Evolutionary conservation across 2,888 invertebrate genomes (phyloP).

Genomic region (Thereva nobilitata): DNA sequence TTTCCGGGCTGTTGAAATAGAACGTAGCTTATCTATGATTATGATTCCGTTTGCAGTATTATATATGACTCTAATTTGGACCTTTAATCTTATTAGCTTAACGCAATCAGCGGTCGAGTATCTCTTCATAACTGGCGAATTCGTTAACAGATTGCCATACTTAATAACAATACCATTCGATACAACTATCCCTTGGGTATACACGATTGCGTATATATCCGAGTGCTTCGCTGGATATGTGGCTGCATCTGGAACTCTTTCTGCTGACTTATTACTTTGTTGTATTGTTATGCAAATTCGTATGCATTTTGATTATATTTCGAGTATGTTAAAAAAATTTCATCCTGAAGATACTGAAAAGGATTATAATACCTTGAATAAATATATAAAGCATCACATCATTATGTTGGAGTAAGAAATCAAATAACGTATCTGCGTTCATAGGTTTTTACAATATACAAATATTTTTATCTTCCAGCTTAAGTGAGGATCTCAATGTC

Average conservation of each 20-base stretch:
- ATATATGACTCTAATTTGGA: constrained; percentile 50
- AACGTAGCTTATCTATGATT: constrained; percentile 45
- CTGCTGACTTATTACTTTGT: constrained; percentile 51
- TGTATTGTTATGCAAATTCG: constrained; percentile 50
- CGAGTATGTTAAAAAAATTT: constrained; percentile 43
- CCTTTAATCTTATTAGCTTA: constrained; percentile 49
- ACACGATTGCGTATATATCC: constrained; percentile 47
- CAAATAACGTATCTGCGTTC: too few species aligned
- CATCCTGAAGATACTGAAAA: constrained; percentile 37
- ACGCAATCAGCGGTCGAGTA: constrained; percentile 33
- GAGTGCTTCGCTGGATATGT: constrained; percentile 49
- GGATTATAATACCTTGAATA: constrained; percentile 45
- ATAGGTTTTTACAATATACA: not conserved
- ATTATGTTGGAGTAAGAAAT: constrained; percentile 44
- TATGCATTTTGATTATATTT: constrained; percentile 52
- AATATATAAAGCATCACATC: constrained; percentile 48
- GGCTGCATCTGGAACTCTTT: constrained; percentile 49
- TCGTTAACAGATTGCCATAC: constrained; percentile 37
- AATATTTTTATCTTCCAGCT: constrained; percentile 35
- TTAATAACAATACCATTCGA: constrained; percentile 43
- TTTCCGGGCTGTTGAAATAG: constrained; percentile 36
- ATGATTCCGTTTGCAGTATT: constrained; percentile 47
- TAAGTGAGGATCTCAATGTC: constrained; percentile 48
- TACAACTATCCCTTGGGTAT: constrained; percentile 43
- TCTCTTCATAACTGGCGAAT: constrained; percentile 13